These are phyloP conservation scores for Tor tambroides DNA, from an alignment of 2,113 vertebrate species.

Conservation along the genomic window DNA sequence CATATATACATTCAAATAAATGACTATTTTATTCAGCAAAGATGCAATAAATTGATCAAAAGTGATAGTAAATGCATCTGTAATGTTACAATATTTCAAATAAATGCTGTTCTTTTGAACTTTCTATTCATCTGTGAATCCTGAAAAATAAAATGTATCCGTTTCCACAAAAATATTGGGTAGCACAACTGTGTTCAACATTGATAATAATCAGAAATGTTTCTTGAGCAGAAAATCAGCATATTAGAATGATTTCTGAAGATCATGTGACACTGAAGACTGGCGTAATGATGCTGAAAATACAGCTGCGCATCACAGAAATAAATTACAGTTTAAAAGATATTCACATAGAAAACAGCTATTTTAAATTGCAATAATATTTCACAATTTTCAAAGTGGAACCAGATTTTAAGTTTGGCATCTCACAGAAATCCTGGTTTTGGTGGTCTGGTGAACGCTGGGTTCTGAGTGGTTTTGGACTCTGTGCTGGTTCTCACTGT, in stretches of 20 bases:
- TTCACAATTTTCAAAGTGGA: neutral
- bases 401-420: neutral
- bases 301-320: neutral
- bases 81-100: neutral
- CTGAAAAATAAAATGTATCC: too few relatives aligned
- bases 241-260: neutral
- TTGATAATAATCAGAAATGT: too few relatives aligned
- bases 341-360: neutral
- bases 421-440: neutral
- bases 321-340: neutral
- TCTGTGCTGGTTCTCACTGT: neutral
- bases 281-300: neutral
- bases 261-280: neutral
- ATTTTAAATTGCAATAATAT: neutral
- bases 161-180: too few relatives aligned
- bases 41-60: neutral
- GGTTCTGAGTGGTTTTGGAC: neutral
- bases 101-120: too few relatives aligned
- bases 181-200: too few relatives aligned
- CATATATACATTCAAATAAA: neutral
- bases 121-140: too few relatives aligned
- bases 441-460: neutral
- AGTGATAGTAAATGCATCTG: neutral
- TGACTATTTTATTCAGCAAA: neutral
- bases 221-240: neutral